phyloP scores from a whole-genome alignment of 2,888 invertebrate genomes.

The Drosophila mulleri region DNA sequence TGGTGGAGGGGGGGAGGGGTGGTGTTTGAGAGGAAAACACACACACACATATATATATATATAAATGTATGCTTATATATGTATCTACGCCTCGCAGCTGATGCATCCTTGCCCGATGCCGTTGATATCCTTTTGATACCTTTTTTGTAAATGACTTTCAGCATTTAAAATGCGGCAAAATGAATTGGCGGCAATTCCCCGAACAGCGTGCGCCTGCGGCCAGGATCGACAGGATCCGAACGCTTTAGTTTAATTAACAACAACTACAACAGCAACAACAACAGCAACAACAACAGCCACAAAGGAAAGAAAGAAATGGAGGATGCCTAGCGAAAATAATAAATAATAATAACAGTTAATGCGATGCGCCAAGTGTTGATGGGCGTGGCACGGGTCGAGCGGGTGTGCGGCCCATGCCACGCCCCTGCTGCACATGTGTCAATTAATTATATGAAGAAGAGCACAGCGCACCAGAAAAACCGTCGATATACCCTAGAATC shows the following conservation, averaged over 20 bases:
- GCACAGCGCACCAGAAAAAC: slow-evolving; percentile 17
- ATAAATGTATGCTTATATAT: no score
- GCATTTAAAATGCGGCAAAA: slow-evolving; percentile 79
- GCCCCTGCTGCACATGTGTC: slow-evolving; percentile 59
- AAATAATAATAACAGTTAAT: slow-evolving; percentile 66
- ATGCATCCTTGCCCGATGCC: slow-evolving; percentile 51
- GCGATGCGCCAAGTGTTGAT: slow-evolving; percentile 65
- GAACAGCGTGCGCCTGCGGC: slow-evolving; percentile 28
- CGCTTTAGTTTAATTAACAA: slow-evolving; percentile 74
- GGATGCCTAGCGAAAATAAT: slow-evolving; percentile 49
- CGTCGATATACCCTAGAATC: slow-evolving; percentile 26
- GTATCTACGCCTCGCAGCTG: slow-evolving; percentile 32
- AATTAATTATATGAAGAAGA: slow-evolving; percentile 63
- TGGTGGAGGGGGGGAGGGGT: neutral
- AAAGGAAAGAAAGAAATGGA: neutral
- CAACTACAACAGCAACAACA: neutral
- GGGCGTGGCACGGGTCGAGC: slow-evolving; percentile 17
- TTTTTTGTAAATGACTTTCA: slow-evolving; percentile 75
- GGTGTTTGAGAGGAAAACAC: neutral
- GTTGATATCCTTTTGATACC: slow-evolving; percentile 76
- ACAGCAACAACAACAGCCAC: neutral
- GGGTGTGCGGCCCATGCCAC: slow-evolving; percentile 17
- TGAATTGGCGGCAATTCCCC: slow-evolving; percentile 75
- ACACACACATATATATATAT: neutral
- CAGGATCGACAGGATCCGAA: slow-evolving; percentile 14